Evolutionary conservation across 2,113 vertebrate species (phyloP).

Genomic region (Aspiorhynchus laticeps): DNA sequence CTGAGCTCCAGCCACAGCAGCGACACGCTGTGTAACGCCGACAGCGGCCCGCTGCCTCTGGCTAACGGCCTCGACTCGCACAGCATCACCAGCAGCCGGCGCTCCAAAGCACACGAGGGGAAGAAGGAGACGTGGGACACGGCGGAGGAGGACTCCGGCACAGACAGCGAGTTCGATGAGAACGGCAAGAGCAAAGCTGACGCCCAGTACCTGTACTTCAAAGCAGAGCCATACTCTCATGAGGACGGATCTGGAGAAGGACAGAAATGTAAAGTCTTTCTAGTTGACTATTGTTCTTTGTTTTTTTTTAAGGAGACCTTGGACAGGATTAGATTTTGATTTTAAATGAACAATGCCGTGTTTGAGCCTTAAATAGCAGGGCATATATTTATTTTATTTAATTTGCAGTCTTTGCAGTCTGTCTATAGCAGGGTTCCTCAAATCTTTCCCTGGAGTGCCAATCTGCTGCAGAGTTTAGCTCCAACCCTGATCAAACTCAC

Average conservation of each 20-base stretch:
- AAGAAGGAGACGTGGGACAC: constrained; percentile 99
- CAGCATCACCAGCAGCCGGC: constrained; percentile 96
- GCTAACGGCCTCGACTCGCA: constrained; percentile 96
- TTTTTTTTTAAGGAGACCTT: neutral
- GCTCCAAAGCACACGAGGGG: constrained; percentile 95
- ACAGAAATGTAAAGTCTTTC: constrained; percentile 87
- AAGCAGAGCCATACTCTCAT: constrained; percentile 82
- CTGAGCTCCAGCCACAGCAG: constrained; percentile 99
- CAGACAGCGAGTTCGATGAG: constrained; percentile 98
- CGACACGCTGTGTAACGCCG: constrained; percentile 95
- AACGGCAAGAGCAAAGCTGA: constrained; percentile 91
- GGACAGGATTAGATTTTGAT: neutral
- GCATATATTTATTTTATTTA: neutral
- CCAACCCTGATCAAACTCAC: too few relatives aligned
- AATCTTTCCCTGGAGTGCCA: too few relatives aligned
- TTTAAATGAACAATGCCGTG: neutral
- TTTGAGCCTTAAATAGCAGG: neutral
- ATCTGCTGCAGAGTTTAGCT: too few relatives aligned
- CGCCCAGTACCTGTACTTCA: constrained; percentile 90
- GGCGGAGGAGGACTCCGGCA: constrained; percentile 96
- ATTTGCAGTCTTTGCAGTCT: neutral
- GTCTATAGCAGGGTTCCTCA: too few relatives aligned
- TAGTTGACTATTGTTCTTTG: neutral
- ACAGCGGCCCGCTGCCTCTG: constrained; percentile 86
- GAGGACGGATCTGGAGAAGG: constrained; percentile 83